phyloP scores from a whole-genome alignment of 30 jellyfish, hydroid and myxozoan genomes.

The Turritopsis dohrnii region DNA sequence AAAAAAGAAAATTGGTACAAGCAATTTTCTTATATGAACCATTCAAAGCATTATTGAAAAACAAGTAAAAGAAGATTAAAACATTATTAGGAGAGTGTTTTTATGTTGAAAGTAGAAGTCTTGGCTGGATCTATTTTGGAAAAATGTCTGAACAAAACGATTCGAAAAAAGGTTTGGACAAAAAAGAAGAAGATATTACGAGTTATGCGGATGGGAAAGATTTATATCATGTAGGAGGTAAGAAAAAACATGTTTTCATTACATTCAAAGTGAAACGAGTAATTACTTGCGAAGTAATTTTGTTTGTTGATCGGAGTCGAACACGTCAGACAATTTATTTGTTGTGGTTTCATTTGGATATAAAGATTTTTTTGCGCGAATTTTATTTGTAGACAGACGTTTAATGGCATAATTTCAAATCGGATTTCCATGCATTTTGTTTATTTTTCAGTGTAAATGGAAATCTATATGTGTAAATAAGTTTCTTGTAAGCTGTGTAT shows the following conservation, averaged over 20 bases:
- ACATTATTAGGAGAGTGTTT: not conserved
- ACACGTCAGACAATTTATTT: not conserved
- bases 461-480: not conserved
- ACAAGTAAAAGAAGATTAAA: not conserved
- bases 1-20: not conserved
- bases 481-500: not conserved
- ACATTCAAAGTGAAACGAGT: not conserved
- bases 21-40: not conserved
- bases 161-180: constrained; percentile 3
- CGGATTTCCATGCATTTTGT: not conserved
- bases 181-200: constrained; percentile 87
- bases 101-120: not conserved
- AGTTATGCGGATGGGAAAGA: constrained; percentile 52
- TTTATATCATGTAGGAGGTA: constrained; percentile 80
- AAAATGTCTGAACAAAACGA: not conserved
- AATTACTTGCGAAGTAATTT: not conserved
- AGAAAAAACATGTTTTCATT: constrained; percentile 1
- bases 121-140: not conserved
- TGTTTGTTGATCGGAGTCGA: not conserved
- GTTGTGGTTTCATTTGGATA: not conserved
- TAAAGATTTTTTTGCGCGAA: not conserved
- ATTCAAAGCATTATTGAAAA: not conserved
- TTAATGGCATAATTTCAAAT: not conserved
- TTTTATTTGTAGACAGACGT: not conserved
- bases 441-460: no score